Evolutionary conservation across 2,888 invertebrate species (phyloP).

Genomic region (Drosophila melanosoma): DNA sequence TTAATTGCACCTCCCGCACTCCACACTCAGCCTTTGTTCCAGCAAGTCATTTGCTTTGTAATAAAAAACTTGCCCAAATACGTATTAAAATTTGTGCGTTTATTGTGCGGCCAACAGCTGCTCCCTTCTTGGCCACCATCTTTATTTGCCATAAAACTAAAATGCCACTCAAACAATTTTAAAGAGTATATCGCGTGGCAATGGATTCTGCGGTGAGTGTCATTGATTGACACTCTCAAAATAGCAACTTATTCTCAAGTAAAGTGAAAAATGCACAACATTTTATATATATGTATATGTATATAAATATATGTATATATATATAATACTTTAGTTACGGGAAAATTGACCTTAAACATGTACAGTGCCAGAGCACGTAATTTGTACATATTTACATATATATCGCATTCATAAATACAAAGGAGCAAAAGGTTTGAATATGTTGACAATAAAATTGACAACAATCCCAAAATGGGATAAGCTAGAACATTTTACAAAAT

Average conservation of each 20-base stretch:
- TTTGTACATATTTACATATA: slow-evolving; percentile 37
- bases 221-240: slow-evolving; percentile 21
- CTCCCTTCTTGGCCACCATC: slow-evolving; percentile 9
- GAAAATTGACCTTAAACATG: neutral
- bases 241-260: neutral
- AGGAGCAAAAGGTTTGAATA: slow-evolving; percentile 3
- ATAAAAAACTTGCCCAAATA: slow-evolving; percentile 65
- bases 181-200: slow-evolving; percentile 30
- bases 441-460: slow-evolving; percentile 54
- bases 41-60: slow-evolving; percentile 62
- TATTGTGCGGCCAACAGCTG: slow-evolving; percentile 55
- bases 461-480: slow-evolving; percentile 19
- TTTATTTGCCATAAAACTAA: slow-evolving; percentile 56
- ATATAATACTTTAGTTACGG: too few species aligned
- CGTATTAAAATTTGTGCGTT: slow-evolving; percentile 63
- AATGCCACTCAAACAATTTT: slow-evolving; percentile 51
- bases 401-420: slow-evolving; percentile 21
- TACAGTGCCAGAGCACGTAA: slow-evolving; percentile 16
- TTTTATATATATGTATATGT: neutral
- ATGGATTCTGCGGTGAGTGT: slow-evolving; percentile 26
- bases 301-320: neutral
- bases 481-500: neutral
- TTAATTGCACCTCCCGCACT: slow-evolving; percentile 54
- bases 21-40: slow-evolving; percentile 40
- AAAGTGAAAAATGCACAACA: neutral